Evolutionary conservation across 1,140 invertebrate genomes (phyloP).

Genomic region (Gryllus bimaculatus): DNA sequence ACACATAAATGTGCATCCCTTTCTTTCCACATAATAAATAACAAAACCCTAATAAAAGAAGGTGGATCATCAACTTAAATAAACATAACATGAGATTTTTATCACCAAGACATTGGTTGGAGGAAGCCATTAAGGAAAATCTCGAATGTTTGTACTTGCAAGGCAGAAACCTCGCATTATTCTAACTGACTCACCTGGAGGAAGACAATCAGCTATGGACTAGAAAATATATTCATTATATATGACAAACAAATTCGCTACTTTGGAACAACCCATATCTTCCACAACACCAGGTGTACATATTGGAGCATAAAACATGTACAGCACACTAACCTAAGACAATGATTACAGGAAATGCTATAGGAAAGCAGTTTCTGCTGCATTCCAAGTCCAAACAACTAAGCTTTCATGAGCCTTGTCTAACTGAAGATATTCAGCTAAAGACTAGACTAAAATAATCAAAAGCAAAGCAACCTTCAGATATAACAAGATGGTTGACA

Average conservation of each 20-base stretch:
- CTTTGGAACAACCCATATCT: neutral
- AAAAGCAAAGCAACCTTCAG: neutral
- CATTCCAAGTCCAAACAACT: neutral
- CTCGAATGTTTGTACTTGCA: neutral
- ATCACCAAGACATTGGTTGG: neutral
- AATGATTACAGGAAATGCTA: neutral
- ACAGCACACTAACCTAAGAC: neutral
- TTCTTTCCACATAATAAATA: neutral
- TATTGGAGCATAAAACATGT: neutral
- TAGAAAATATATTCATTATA: neutral
- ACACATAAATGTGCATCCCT: neutral
- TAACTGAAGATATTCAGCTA: neutral
- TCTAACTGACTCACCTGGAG: neutral
- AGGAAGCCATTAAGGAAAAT: neutral
- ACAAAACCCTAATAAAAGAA: neutral
- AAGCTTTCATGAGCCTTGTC: neutral
- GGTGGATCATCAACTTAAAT: neutral
- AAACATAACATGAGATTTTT: neutral
- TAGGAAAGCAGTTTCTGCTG: neutral
- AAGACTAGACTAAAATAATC: slow-evolving; percentile 1
- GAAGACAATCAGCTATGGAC: neutral
- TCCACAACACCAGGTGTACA: neutral
- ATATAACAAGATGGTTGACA: neutral
- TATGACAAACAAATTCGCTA: neutral
- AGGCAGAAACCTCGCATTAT: neutral